Conservation (phyloP, 2,888 invertebrate species). For the Teinopalpus imperialis region DNA sequence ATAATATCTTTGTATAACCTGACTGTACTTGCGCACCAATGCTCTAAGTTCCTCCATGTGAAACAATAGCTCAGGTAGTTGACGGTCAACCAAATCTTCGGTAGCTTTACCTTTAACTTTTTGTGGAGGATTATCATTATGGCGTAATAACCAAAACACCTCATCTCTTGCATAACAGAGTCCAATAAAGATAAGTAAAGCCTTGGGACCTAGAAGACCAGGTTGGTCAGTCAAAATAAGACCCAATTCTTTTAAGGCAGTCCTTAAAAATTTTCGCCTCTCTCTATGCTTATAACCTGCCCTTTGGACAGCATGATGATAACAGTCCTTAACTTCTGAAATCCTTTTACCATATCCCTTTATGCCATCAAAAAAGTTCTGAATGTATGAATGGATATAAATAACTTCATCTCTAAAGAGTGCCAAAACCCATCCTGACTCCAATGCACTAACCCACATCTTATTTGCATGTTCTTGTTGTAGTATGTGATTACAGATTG, state of each 20-base stretch:
- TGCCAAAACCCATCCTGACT: conserved; percentile 96
- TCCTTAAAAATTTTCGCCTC: conserved; percentile 96
- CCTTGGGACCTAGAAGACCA: conserved; percentile 98
- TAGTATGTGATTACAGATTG: conserved; percentile 94
- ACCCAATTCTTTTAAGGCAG: conserved; percentile 96
- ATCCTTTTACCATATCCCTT: conserved; percentile 97
- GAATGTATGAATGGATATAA: conserved; percentile 96
- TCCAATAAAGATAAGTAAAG: conserved; percentile 97
- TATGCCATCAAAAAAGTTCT: conserved; percentile 95
- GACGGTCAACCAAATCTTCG: conserved; percentile 97
- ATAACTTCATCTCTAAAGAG: conserved; percentile 98
- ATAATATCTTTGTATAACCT: conserved; percentile 98
- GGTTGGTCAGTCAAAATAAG: conserved; percentile 98
- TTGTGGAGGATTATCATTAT: conserved; percentile 97
- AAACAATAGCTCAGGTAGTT: conserved; percentile 97
- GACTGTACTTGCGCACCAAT: conserved; percentile 96
- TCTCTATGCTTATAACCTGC: conserved; percentile 96
- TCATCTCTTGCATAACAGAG: conserved; percentile 98
- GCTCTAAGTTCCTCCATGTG: conserved; percentile 99
- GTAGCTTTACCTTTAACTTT: conserved; percentile 92
- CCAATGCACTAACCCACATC: conserved; percentile 95
- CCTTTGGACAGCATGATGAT: conserved; percentile 93
- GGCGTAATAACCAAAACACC: conserved; percentile 97
- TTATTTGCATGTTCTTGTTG: conserved; percentile 92
- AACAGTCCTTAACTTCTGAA: conserved; percentile 97